These are phyloP conservation scores for Aepyceros melampus DNA, from an alignment of 2,113 vertebrate species.

Conservation along the genomic window DNA sequence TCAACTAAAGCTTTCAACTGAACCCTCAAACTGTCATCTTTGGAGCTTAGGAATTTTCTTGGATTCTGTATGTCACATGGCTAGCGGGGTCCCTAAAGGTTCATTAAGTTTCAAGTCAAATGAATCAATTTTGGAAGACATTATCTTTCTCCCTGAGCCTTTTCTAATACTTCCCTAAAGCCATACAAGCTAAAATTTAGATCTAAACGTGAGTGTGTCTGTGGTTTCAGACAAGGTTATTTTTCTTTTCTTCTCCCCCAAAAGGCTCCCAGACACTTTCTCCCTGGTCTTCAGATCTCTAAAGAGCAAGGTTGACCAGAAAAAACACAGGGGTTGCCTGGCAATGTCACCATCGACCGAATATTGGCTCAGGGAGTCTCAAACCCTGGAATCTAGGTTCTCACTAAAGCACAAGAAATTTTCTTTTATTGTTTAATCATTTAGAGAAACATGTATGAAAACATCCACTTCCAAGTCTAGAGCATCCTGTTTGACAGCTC, in stretches of 20 bases:
- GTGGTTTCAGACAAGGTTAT: neutral
- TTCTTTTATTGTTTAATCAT: neutral
- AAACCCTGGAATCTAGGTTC: neutral
- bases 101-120: neutral
- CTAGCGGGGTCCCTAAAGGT: neutral
- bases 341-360: neutral
- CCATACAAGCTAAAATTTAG: neutral
- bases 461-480: neutral
- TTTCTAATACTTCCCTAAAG: neutral
- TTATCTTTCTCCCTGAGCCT: neutral
- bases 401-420: neutral
- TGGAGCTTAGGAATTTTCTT: neutral
- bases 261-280: neutral
- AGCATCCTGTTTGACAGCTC: neutral
- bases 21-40: neutral
- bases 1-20: neutral
- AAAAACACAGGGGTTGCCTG: neutral
- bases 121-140: neutral
- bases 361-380: neutral
- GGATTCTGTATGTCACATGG: rapidly evolving
- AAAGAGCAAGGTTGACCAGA: neutral
- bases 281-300: neutral
- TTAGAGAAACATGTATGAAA: neutral
- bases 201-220: neutral
- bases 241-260: neutral